Evolutionary conservation across 2,113 vertebrate species (phyloP), one percentile per base, ranked within the genome.

Genomic region (Microtus pennsylvanicus): DNA sequence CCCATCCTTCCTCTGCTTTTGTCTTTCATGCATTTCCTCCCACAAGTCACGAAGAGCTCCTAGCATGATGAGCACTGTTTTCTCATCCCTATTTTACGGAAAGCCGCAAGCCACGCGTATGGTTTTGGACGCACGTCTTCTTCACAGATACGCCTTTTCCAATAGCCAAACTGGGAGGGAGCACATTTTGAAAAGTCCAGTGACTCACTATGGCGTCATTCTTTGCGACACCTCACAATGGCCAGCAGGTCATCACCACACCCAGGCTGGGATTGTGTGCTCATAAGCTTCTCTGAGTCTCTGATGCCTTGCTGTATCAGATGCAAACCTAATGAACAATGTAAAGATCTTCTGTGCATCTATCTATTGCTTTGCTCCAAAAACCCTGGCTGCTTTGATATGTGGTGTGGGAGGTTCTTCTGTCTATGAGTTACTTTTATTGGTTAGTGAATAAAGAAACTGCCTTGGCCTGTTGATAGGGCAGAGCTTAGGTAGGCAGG

Each of bases 141-240:
- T 63, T 75, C 52, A 6, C 2, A 0, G 33, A 28, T 16, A 24
- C 24, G 65, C 88, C 85, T 90, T 89, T 85, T 38, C 33, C 7
- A 1, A 77, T 65, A 74, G 30, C 26, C 12, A 90, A 83, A 13
- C 28, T 5, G 8, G 26, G 63, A 91, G 35, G n/a, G 38, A 65
- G 63, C 7, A 3, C 0, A 7, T 24, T 83, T 42, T 61, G 83
- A 70, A 33, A 70, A 1, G 7, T 45, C 24, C 2, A 5, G 1
- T 38, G 14, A 10, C 9, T 35, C 58, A 90, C 83, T 95, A 21
- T 96, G 33, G 17, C 92, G 87, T 94, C 97, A 95, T 4, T 47
- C 33, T 80, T 65, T 55, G 45, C 28, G 94, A 96, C 35, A 42
- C 24, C 61, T 96, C 96, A 94, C 9, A 92, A 91, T 97, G 93